Percentiles rank a stretch among this genome's conserved stretches.
Conservation (phyloP, 2,113 vertebrate species). For the Corynorhinus townsendii region DNA sequence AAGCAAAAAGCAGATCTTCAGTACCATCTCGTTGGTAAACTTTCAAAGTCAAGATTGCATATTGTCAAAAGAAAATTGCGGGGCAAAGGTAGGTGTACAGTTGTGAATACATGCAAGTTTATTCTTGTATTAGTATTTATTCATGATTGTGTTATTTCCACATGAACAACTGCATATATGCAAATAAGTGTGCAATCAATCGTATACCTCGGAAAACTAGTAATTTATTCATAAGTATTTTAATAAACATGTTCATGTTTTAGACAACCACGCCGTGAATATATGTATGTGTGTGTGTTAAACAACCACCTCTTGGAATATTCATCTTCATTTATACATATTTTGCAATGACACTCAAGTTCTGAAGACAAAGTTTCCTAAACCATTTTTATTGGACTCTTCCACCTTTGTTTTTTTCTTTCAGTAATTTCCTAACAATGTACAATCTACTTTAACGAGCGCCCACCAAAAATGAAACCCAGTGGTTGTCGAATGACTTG, state of each 20-base stretch:
- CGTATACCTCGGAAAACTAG: neutral
- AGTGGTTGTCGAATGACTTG: neutral
- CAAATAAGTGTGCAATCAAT: neutral
- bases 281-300: neutral
- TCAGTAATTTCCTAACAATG: neutral
- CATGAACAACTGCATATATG: neutral
- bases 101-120: too few relatives aligned
- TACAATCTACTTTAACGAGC: neutral
- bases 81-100: neutral
- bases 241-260: neutral
- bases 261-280: neutral
- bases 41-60: slow-evolving; percentile 50
- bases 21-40: slow-evolving; percentile 5
- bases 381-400: neutral
- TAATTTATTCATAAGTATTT: neutral
- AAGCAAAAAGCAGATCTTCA: neutral
- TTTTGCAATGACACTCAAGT: neutral
- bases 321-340: neutral
- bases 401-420: neutral
- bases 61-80: neutral
- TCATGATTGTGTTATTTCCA: too few relatives aligned
- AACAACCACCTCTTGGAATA: neutral
- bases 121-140: too few relatives aligned
- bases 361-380: neutral
- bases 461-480: neutral